Conservation (phyloP, 2,113 vertebrate species). For the Mesoclemmys tuberculata region DNA sequence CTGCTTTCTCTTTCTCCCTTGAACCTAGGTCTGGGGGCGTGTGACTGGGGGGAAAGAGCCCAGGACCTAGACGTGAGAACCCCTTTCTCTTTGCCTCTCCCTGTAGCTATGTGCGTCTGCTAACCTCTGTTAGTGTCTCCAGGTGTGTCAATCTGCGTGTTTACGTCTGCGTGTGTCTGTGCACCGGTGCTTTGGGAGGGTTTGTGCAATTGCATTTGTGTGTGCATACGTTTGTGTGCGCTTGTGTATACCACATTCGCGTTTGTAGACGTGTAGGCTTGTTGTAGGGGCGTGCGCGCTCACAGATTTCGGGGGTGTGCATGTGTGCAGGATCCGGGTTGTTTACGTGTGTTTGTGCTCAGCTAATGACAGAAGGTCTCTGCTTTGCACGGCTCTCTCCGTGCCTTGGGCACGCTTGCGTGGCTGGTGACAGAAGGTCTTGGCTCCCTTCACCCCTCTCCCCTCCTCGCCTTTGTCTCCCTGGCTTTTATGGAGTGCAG, state of each 20-base stretch:
- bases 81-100: neutral
- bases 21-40: neutral
- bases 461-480: conserved; percentile 18
- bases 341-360: accelerated
- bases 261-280: accelerated
- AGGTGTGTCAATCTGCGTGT: neutral
- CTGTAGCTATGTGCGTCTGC: neutral
- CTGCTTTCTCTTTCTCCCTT: neutral
- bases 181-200: neutral
- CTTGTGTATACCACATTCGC: accelerated
- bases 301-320: neutral
- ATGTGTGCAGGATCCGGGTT: neutral
- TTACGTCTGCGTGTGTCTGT: accelerated
- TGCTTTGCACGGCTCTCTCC: neutral
- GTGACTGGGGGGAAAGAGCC: neutral
- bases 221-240: accelerated
- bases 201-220: accelerated
- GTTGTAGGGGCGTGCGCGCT: neutral
- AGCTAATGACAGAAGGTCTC: neutral
- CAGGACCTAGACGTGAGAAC: neutral
- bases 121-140: neutral
- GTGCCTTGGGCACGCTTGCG: neutral
- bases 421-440: neutral
- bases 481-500: conserved; percentile 29
- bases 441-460: neutral